phyloP scores from a whole-genome alignment of 2,888 invertebrate species.

The Eupithecia vulgata region DNA sequence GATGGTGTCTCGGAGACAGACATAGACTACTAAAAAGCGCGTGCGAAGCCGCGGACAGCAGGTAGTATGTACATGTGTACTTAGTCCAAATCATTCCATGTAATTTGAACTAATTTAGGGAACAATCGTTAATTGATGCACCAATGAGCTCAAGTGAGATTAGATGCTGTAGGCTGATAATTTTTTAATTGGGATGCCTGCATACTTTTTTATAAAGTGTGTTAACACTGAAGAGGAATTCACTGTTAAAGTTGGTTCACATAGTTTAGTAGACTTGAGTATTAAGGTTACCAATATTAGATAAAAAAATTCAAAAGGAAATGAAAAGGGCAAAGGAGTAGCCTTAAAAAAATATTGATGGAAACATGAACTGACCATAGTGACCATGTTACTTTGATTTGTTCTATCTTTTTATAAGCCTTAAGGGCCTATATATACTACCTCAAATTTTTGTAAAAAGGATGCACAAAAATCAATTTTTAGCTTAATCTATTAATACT shows the following conservation, averaged over 20 bases:
- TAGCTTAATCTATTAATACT: no score
- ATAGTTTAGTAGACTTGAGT: background rate
- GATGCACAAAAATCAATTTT: no score
- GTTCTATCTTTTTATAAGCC: background rate
- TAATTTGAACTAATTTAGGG: constrained; percentile 55
- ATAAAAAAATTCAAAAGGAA: background rate
- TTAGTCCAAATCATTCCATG: constrained; percentile 30
- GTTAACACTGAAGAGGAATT: background rate
- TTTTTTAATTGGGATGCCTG: constrained; percentile 42
- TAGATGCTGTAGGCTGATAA: constrained; percentile 59
- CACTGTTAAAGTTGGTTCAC: background rate
- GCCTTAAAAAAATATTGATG: background rate
- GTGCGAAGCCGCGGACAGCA: no score
- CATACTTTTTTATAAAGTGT: background rate
- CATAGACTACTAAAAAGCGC: no score
- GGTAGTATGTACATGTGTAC: constrained; percentile 5
- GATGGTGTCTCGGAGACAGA: no score
- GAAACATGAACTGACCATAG: no score
- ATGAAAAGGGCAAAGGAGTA: background rate
- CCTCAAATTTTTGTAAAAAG: no score
- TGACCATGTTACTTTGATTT: background rate
- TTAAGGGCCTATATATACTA: no score
- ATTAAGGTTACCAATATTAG: constrained; percentile 3
- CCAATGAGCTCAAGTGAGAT: constrained; percentile 67
- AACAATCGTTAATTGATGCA: constrained; percentile 66